Conservation (phyloP, 2,797 vertebrate genomes). For the Stomatorhinus walkeri region DNA sequence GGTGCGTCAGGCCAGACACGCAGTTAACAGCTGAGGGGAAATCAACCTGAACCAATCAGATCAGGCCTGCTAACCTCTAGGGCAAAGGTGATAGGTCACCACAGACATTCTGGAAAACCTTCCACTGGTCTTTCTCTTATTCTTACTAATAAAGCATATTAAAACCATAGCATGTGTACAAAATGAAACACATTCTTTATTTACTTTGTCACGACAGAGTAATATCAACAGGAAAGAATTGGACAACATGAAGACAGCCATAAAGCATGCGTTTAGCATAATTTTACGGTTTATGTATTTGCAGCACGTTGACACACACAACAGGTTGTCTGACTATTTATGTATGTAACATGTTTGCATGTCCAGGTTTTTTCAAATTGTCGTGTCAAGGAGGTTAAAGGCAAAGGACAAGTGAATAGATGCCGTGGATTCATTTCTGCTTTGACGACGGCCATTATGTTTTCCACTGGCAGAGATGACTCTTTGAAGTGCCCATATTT, state of each 20-base stretch:
- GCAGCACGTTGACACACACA: not conserved
- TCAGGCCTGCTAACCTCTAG: not conserved
- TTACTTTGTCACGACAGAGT: not conserved
- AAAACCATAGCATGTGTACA: not conserved
- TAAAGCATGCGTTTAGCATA: not conserved
- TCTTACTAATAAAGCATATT: not conserved
- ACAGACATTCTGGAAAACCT: not conserved
- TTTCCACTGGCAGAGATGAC: not conserved
- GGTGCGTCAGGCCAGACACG: not conserved
- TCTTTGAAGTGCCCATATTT: not conserved
- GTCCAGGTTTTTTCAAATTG: not conserved
- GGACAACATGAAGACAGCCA: not conserved
- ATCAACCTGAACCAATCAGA: not conserved
- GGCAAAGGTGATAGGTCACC: not conserved
- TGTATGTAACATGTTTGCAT: not conserved
- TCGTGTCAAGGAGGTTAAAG: not conserved
- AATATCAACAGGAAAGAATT: not conserved
- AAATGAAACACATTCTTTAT: not conserved
- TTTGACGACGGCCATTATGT: not conserved
- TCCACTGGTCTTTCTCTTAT: not conserved
- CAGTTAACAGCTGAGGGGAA: not conserved
- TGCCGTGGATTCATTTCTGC: not conserved
- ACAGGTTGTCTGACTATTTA: not conserved
- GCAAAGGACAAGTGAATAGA: not conserved
- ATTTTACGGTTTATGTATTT: not conserved